Evolutionary conservation across 2,113 vertebrate genomes (phyloP).

Genomic region (Cheilinus undulatus): DNA sequence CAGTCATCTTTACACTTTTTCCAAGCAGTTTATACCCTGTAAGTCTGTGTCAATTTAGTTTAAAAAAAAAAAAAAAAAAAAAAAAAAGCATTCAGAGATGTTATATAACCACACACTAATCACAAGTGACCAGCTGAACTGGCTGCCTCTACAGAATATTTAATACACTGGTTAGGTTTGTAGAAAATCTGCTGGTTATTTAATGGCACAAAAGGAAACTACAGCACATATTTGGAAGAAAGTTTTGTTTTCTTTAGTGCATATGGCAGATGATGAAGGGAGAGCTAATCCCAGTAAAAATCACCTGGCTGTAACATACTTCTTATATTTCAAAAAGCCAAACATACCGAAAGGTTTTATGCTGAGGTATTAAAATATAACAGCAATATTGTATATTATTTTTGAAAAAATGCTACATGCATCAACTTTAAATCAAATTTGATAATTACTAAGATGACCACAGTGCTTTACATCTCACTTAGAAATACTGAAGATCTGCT

Average conservation of each 20-base stretch:
- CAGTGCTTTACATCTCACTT: not conserved
- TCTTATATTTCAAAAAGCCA: not conserved
- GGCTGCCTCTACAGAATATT: not conserved
- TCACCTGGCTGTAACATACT: not conserved
- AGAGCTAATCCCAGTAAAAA: constrained; percentile 3
- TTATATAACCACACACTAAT: not conserved
- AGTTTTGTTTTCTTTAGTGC: not conserved
- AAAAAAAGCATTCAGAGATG: not conserved
- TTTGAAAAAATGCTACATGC: constrained; percentile 34
- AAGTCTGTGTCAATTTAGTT: not conserved
- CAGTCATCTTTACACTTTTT: not conserved
- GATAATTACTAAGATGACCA: constrained; percentile 4
- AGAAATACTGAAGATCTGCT: not conserved
- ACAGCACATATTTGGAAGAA: constrained; percentile 12
- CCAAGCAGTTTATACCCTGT: constrained; percentile 7
- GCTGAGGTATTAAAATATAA: constrained; percentile 41
- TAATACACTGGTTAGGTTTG: constrained; percentile 4
- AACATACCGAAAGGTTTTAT: not conserved
- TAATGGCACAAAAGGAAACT: constrained; percentile 36
- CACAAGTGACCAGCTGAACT: not conserved
- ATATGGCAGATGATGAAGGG: not conserved
- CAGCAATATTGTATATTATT: constrained; percentile 4
- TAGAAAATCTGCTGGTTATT: constrained; percentile 53
- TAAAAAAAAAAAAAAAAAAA: not conserved
- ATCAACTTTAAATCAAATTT: constrained; percentile 3